Base-by-base conservation (phyloP, 2,888 invertebrate species). In the Cinara cedri region DNA sequence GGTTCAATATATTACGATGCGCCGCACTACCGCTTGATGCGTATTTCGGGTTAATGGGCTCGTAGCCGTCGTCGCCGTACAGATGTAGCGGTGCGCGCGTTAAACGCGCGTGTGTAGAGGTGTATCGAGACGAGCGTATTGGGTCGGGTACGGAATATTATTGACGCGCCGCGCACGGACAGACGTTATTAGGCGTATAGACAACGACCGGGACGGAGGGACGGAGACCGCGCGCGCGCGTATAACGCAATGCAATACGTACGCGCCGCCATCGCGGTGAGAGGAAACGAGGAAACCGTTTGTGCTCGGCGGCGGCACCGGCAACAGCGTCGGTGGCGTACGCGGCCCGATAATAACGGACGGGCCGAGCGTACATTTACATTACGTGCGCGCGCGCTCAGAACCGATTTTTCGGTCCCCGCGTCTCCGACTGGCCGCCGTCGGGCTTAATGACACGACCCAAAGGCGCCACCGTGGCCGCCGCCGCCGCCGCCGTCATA, bases 401-500 rank as follows among this genome's bases (percentile, higher is more conserved):
- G 51, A 60, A 78, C 60, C 78, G 49, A 78, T 78, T 78, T 78
- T 78, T 70, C 70, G 68, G 66, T 46, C 62, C 42, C 54, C 70
- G 49, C 49, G 3, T 70, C 60, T 49, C 21, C 49, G 51, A 55
- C 71, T 6, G 34, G 63, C 26, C 71, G 71, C 57, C 57, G 46
- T 72, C 78, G 78, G n/a, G 78, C 74, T 78, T 78, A 78, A 78
- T 78, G 78, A 78, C 54, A 51, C 76, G 70, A 78, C 78, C 78
- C 78, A 78, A 78, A 78, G 78, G 78, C 78, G 78, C 78, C 78
- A 78, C 70, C 34, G 34, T 34, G 34, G 34, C 6, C 34, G 34
- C 6, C 34, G 6, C n/a, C n/a, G n/a, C n/a, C n/a, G 34, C 6
- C 34, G 34, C 19, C 34, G 34, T 34, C 3, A 34, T 34, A 34